Evolutionary conservation across 2,888 invertebrate genomes (phyloP), one percentile per base, ranked within the genome.

Genomic region (Panzeria rudis): DNA sequence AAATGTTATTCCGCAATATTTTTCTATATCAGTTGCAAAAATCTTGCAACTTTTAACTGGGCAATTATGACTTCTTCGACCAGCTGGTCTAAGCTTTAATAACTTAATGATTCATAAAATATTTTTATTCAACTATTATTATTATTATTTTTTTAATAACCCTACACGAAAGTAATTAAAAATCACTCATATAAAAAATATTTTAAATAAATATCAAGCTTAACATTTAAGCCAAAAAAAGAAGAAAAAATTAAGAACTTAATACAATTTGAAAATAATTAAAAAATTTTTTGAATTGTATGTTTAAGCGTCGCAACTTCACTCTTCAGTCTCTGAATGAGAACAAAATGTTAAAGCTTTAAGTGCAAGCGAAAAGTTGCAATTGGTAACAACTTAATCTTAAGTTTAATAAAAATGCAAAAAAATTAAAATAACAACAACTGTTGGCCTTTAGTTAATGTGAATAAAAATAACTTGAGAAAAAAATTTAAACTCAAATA

Each of bases 301-400:
- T 15, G 20, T 72, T 38, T 17, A 13, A 1, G 3, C 35, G n/a
- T 41, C 23, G 15, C n/a, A 20, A 25, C 54, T 38, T 29, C 15
- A 17, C 29, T 72, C 56, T 47, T 54, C 38, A 4, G 29, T 75
- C 13, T 20, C 6, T 54, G 13, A 54, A 44, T 41, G 15, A 47
- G 50, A 76, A 44, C 44, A 54, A 44, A 44, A 64, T 56, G 8
- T 66, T 50, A 15, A 41, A 56, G 20, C 38, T 44, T 76, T 44
- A 41, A 71, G 66, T 50, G 20, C 35, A 77, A 23, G 54, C 56
- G 15, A 20, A 41, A 61, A 72, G 23, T 47, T 64, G 32, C 50
- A 61, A 68, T 83, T 75, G 69, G 75, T 79, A 79, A 79, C 83
- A 84, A 79, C 75, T 84, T 64, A 75, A 79, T 84, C 75, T 54